phyloP scores from a whole-genome alignment of 2,888 invertebrate genomes.

The Ichneumoninae sp. region DNA sequence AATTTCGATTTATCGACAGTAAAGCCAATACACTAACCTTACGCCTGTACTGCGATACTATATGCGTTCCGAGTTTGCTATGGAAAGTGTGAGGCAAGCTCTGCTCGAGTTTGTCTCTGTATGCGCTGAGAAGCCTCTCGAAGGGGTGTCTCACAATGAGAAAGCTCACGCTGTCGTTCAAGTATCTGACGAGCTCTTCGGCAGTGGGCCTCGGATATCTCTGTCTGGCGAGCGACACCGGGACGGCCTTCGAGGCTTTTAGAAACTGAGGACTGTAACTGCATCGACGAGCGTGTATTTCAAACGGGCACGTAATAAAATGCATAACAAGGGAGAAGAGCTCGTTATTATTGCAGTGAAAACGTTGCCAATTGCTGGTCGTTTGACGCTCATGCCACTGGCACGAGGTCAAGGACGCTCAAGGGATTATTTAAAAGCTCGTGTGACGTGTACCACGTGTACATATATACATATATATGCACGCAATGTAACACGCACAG shows the following conservation, averaged over 20 bases:
- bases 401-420: slow-evolving; percentile 61
- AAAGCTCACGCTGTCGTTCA: slow-evolving; percentile 92
- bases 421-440: slow-evolving; percentile 28
- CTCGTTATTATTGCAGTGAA: slow-evolving; percentile 46
- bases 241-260: slow-evolving; percentile 91
- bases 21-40: slow-evolving; percentile 84
- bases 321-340: slow-evolving; percentile 33
- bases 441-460: neutral
- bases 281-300: slow-evolving; percentile 64
- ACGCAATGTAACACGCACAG: too few species aligned
- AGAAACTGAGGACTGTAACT: slow-evolving; percentile 91
- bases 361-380: slow-evolving; percentile 60
- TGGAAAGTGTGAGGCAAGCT: slow-evolving; percentile 93
- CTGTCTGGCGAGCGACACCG: slow-evolving; percentile 91
- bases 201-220: slow-evolving; percentile 92
- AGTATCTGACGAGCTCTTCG: slow-evolving; percentile 89
- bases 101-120: slow-evolving; percentile 93
- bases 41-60: slow-evolving; percentile 90
- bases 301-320: slow-evolving; percentile 8
- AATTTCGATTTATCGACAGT: slow-evolving; percentile 22
- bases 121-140: slow-evolving; percentile 92
- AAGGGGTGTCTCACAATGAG: slow-evolving; percentile 93
- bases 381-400: slow-evolving; percentile 53
- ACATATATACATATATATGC: neutral
- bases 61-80: slow-evolving; percentile 91